Percentiles rank a stretch among this genome's conserved stretches.
Conservation (phyloP, 2,113 vertebrate genomes). For the Chaetorhynchus papuensis region DNA sequence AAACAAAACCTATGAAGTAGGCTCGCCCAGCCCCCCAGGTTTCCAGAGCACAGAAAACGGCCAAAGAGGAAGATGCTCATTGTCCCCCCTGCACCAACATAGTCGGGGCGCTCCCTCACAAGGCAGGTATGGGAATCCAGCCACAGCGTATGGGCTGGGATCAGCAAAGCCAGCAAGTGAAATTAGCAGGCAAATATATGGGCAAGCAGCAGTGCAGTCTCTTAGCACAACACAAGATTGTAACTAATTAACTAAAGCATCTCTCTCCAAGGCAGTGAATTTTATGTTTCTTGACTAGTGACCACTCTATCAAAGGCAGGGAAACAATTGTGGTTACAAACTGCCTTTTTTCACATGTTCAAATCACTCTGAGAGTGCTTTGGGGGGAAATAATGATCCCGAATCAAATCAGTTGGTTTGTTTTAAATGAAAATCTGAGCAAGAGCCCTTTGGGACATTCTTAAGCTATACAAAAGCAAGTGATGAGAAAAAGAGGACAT, state of each 20-base stretch:
- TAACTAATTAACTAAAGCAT: constrained; percentile 37
- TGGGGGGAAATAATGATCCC: constrained; percentile 10
- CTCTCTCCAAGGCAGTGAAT: background rate
- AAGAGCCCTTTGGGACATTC: background rate
- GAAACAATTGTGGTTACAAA: constrained; percentile 18
- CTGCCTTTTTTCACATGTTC: constrained; percentile 5
- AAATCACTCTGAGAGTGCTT: background rate
- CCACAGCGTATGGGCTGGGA: background rate
- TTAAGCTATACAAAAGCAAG: background rate
- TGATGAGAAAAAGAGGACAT: background rate
- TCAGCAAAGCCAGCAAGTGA: background rate
- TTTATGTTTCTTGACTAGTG: constrained; percentile 21
- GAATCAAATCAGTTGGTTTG: background rate
- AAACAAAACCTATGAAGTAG: background rate
- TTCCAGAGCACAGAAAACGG: background rate
- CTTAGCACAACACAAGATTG: background rate
- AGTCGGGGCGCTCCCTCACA: accelerated
- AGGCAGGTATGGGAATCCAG: background rate
- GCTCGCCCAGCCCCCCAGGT: background rate
- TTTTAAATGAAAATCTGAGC: constrained; percentile 41
- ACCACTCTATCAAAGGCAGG: constrained; percentile 21
- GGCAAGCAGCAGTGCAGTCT: background rate
- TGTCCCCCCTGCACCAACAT: accelerated
- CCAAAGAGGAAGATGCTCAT: background rate
- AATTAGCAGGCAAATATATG: background rate